Percentiles rank a stretch among this genome's conserved stretches.
phyloP scores from a whole-genome alignment of 2,888 invertebrate species.

The Celastrina argiolus region DNA sequence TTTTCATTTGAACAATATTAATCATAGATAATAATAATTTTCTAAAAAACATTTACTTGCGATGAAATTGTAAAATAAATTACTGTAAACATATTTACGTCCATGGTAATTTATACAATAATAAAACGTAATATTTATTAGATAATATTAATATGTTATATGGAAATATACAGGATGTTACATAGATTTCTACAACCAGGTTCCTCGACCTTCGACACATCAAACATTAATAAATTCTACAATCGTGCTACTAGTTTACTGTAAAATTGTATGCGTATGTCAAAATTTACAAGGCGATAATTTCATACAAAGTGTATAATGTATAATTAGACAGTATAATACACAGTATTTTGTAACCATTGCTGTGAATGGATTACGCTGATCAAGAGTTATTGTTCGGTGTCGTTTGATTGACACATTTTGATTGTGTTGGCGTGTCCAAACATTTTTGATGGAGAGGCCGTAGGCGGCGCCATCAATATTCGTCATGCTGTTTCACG shows the following conservation, averaged over 20 bases:
- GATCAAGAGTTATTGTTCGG: constrained; percentile 29
- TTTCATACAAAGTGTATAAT: constrained; percentile 1
- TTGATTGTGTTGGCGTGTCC: constrained; percentile 46
- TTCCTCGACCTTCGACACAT: not conserved
- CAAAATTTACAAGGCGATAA: not conserved
- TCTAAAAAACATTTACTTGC: no score
- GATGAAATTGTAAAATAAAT: no score
- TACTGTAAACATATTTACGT: no score
- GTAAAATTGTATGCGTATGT: not conserved
- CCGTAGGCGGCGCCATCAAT: constrained; percentile 60
- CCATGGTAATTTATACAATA: no score
- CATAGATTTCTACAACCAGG: not conserved
- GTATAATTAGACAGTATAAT: constrained; percentile 17
- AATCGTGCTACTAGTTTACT: not conserved
- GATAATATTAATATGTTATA: not conserved
- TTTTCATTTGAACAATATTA: not conserved
- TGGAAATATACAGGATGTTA: not conserved
- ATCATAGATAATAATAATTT: not conserved
- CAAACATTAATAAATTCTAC: not conserved
- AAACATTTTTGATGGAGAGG: constrained; percentile 49
- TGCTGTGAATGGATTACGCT: constrained; percentile 14
- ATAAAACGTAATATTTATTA: no score
- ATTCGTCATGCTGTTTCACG: constrained; percentile 52
- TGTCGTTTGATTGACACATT: constrained; percentile 39
- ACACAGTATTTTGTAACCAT: constrained; percentile 5